Conservation (phyloP, 2,113 vertebrate genomes). For the Pelvicachromis taeniatus region DNA sequence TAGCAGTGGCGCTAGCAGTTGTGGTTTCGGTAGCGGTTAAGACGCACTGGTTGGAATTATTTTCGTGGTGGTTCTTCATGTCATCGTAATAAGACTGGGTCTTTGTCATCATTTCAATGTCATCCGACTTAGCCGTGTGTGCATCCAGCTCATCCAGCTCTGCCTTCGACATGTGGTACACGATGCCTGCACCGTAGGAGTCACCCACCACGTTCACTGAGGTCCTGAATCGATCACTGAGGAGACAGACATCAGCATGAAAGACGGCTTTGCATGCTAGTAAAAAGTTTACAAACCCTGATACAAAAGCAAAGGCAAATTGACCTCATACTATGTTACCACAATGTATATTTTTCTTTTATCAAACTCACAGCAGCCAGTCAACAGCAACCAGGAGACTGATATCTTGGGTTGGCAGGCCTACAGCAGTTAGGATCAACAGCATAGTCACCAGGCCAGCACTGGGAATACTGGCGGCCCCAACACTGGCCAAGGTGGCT, state of each 20-base stretch:
- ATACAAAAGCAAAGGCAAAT: not conserved
- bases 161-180: constrained; percentile 94
- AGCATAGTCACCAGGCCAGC: constrained; percentile 98
- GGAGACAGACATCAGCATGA: not conserved
- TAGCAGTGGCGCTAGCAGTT: constrained; percentile 73
- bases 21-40: constrained; percentile 79
- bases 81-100: constrained; percentile 91
- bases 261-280: not conserved
- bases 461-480: constrained; percentile 97
- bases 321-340: not conserved
- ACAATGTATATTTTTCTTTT: not conserved
- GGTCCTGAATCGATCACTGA: constrained; percentile 95
- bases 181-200: constrained; percentile 95
- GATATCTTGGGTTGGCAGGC: constrained; percentile 96
- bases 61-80: constrained; percentile 97
- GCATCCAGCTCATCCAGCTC: constrained; percentile 90
- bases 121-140: constrained; percentile 82
- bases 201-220: constrained; percentile 98
- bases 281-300: not conserved
- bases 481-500: constrained; percentile 93
- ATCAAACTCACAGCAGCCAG: constrained; percentile 92
- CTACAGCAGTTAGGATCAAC: constrained; percentile 94
- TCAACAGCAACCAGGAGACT: constrained; percentile 97
- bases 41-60: constrained; percentile 97
- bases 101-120: constrained; percentile 97